Conservation (phyloP, 2,797 vertebrate species). For the Paguma larvata region DNA sequence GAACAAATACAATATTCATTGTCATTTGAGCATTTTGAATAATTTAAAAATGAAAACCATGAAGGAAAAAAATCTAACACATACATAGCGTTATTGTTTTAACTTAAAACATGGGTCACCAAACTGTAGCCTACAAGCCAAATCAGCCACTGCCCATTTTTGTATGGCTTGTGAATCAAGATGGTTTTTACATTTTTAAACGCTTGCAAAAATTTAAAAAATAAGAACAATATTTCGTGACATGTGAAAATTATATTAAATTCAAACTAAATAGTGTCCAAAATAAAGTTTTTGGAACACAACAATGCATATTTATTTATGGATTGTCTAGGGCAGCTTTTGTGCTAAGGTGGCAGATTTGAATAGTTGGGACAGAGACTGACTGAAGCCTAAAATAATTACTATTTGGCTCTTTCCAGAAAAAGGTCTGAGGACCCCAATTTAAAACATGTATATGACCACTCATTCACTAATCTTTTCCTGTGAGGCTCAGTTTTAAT, state of each 20-base stretch:
- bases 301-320: not conserved
- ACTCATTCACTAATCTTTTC: not conserved
- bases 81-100: not conserved
- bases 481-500: not conserved
- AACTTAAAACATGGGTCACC: not conserved
- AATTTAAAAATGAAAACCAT: not conserved
- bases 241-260: slow-evolving; percentile 25
- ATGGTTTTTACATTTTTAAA: not conserved
- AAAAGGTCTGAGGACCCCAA: not conserved
- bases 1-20: not conserved
- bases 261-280: not conserved
- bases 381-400: not conserved
- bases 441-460: not conserved
- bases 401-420: not conserved
- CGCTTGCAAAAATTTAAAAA: not conserved
- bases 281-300: not conserved
- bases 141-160: not conserved
- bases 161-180: not conserved
- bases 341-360: not conserved
- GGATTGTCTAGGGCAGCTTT: not conserved
- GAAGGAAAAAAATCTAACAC: not conserved
- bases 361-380: not conserved
- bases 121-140: not conserved
- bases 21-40: not conserved
- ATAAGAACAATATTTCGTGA: not conserved